Conservation (phyloP, 2,113 vertebrate species). For the Colaptes auratus region DNA sequence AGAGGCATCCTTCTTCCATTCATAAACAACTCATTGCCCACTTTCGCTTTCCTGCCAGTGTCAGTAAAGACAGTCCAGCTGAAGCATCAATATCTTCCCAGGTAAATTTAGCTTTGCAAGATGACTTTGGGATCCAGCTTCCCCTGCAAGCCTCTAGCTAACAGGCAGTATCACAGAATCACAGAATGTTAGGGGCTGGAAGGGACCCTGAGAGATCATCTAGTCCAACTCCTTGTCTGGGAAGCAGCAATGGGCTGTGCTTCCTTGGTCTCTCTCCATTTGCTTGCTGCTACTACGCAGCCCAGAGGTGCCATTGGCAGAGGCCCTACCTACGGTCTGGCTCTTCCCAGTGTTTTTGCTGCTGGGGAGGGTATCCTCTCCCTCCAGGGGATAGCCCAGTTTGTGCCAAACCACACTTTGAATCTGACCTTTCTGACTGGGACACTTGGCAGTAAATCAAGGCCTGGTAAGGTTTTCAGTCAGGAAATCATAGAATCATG, state of each 20-base stretch:
- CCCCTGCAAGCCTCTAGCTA: background rate
- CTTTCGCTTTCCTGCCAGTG: background rate
- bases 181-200: too few species aligned
- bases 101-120: background rate
- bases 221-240: background rate
- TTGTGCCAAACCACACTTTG: background rate
- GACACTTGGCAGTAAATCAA: background rate
- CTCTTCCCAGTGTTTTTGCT: background rate
- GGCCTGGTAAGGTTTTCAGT: background rate
- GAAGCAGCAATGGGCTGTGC: background rate
- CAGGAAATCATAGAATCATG: background rate
- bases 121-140: background rate
- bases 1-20: background rate
- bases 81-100: background rate
- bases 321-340: background rate
- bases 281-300: background rate
- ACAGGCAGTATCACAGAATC: background rate
- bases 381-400: background rate
- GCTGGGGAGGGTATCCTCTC: background rate
- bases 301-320: background rate
- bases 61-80: background rate
- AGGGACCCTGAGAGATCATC: too few species aligned
- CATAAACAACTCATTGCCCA: background rate
- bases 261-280: background rate
- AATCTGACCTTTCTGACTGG: background rate